phyloP scores from a whole-genome alignment of 2,797 vertebrate species.

The Oreortyx pictus region DNA sequence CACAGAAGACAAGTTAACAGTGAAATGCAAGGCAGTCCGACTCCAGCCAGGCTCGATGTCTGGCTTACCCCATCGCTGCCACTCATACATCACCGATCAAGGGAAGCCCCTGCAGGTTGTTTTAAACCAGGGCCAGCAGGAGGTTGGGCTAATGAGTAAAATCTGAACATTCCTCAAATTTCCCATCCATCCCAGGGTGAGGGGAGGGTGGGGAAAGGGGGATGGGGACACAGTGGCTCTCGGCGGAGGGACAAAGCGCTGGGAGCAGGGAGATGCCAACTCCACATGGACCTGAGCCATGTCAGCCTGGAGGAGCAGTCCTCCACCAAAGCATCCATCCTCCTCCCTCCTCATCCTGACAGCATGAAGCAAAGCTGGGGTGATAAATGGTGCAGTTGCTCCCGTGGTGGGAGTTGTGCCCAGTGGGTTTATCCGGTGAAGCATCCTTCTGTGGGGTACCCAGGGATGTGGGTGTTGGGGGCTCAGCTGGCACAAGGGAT shows the following conservation, averaged over 20 bases:
- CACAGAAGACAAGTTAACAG: conserved; percentile 40
- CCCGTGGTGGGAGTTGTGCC: neutral
- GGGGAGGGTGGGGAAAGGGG: conserved; percentile 58
- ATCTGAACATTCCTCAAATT: conserved; percentile 75
- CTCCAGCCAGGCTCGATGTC: conserved; percentile 77
- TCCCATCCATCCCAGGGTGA: conserved; percentile 56
- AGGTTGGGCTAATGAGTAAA: conserved; percentile 89
- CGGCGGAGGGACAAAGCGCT: neutral
- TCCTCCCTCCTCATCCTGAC: neutral
- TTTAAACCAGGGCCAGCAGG: conserved; percentile 83
- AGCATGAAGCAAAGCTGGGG: neutral
- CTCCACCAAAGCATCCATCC: neutral
- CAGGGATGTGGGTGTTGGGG: neutral
- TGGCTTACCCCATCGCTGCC: conserved; percentile 65
- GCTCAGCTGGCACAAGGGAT: neutral
- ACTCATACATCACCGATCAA: conserved; percentile 86
- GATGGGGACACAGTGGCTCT: neutral
- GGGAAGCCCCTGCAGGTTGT: conserved; percentile 80
- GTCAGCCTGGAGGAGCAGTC: neutral
- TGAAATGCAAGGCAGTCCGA: conserved; percentile 37
- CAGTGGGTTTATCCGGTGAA: fast-evolving
- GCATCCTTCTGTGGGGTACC: neutral
- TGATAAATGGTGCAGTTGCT: neutral
- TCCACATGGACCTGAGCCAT: neutral
- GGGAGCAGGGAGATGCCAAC: neutral